Evolutionary conservation across 2,797 vertebrate species (phyloP).

Genomic region (Sphenodon punctatus): DNA sequence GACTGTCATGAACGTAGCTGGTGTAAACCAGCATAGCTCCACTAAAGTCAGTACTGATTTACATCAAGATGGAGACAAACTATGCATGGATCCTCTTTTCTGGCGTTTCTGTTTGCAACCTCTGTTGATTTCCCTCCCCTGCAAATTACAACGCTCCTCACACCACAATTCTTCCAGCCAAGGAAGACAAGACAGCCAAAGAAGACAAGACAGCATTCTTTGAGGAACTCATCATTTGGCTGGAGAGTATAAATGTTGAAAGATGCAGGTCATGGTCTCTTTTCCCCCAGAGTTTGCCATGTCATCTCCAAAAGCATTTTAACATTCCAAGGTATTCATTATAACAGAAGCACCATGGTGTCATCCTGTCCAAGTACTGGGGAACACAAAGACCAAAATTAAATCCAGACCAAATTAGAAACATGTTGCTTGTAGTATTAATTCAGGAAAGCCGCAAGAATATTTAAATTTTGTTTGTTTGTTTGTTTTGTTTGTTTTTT

Average conservation of each 20-base stretch:
- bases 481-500: neutral
- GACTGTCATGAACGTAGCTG: too few species aligned
- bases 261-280: neutral
- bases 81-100: neutral
- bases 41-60: neutral
- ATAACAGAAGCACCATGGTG: neutral
- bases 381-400: neutral
- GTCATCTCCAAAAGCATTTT: accelerated
- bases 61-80: neutral
- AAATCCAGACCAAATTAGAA: neutral
- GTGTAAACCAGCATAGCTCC: neutral
- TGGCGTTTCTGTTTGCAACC: neutral
- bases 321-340: neutral
- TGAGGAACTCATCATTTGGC: accelerated
- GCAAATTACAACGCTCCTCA: too few species aligned
- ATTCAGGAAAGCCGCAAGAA: neutral
- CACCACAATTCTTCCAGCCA: neutral
- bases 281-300: neutral
- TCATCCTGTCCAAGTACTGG: neutral
- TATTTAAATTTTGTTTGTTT: too few species aligned
- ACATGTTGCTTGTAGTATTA: neutral
- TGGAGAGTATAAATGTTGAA: neutral
- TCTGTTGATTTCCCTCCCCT: neutral
- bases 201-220: too few species aligned
- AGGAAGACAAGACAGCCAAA: neutral